Percentiles rank a stretch among this genome's conserved stretches.
phyloP scores from a whole-genome alignment of 92 coral and sea anemone genomes.

The Blastomussa wellsi region DNA sequence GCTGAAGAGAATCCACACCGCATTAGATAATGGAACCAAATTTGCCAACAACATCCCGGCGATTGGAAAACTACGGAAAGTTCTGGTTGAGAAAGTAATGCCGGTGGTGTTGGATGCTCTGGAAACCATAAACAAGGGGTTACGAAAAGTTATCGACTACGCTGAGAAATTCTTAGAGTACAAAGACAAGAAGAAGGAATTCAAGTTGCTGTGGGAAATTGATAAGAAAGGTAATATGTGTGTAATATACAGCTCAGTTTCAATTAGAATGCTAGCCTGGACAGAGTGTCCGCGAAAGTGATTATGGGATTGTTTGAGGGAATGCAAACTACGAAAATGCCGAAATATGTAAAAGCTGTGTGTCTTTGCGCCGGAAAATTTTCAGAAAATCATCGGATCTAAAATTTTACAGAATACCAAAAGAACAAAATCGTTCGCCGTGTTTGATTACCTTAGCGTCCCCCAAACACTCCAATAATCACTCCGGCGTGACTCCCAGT shows the following conservation, averaged over 20 bases:
- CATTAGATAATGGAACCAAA: constrained; percentile 8
- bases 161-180: constrained; percentile 5
- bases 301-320: too few species aligned
- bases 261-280: too few species aligned
- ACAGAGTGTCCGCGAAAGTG: too few species aligned
- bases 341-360: too few species aligned
- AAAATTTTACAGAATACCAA: too few species aligned
- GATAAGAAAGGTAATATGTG: constrained; percentile 8
- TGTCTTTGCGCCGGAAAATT: too few species aligned
- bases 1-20: constrained; percentile 18
- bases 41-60: constrained; percentile 8
- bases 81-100: constrained; percentile 13
- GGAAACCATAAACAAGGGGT: constrained; percentile 11
- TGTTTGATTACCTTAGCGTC: too few species aligned
- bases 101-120: constrained; percentile 14
- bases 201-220: constrained; percentile 16
- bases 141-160: constrained; percentile 17
- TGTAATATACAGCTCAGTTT: neutral
- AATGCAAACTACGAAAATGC: too few species aligned
- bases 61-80: constrained; percentile 14
- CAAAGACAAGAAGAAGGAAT: constrained; percentile 15
- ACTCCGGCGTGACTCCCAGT: too few species aligned
- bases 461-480: too few species aligned
- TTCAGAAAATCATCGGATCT: too few species aligned
- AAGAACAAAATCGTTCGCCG: too few species aligned